These are phyloP conservation scores for Netelia fuscicornis DNA, from an alignment of 2,888 invertebrate species.

Conservation along the genomic window DNA sequence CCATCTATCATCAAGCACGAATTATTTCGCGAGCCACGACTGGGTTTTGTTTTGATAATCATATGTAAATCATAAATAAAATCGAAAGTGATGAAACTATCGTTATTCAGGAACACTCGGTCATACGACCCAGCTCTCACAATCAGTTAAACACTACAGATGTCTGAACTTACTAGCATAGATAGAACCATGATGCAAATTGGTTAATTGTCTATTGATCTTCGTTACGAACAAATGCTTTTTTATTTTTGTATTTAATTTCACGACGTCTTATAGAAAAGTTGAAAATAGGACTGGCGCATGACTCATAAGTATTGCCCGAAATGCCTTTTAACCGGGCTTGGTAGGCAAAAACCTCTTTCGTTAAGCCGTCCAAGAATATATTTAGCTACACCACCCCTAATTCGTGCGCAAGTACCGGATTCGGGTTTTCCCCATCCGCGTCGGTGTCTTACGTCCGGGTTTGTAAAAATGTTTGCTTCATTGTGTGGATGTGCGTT, in stretches of 20 bases:
- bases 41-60: no score
- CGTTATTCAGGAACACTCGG: no score
- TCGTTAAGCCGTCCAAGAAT: slow-evolving; percentile 48
- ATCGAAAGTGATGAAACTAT: no score
- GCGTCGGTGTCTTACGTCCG: not conserved
- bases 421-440: slow-evolving; percentile 26
- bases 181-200: no score
- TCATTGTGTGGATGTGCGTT: slow-evolving; percentile 36
- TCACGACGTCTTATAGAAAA: not conserved
- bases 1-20: no score
- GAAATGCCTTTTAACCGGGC: not conserved
- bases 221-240: no score
- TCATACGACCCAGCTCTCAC: no score
- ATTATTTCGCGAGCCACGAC: no score
- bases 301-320: not conserved
- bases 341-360: slow-evolving; percentile 27
- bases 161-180: no score
- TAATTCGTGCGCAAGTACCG: slow-evolving; percentile 63
- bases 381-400: slow-evolving; percentile 53
- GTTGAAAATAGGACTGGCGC: not conserved
- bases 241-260: not conserved
- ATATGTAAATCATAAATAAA: no score
- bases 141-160: no score
- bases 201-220: no score
- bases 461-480: not conserved